Conservation (phyloP, 1,140 invertebrate genomes). For the Elymnias hypermnestra region DNA sequence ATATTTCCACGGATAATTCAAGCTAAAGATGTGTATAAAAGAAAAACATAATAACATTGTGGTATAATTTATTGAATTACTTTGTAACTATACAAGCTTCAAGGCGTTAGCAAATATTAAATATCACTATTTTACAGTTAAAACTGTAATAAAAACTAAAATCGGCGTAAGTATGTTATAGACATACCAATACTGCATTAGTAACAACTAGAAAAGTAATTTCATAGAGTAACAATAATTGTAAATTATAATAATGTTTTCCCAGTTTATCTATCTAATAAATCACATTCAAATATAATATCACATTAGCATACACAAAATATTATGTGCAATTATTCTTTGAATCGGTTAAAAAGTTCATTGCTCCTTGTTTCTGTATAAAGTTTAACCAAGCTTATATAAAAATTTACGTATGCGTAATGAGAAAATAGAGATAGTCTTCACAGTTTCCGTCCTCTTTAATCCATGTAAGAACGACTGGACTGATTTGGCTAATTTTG, state of each 20-base stretch:
- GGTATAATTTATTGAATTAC: constrained; percentile 17
- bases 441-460: too few species aligned
- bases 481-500: too few species aligned
- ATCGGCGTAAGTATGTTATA: not conserved
- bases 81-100: constrained; percentile 22
- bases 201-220: not conserved
- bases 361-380: too few species aligned
- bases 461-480: too few species aligned
- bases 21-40: too few species aligned
- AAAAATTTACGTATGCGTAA: too few species aligned
- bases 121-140: constrained; percentile 14
- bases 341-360: too few species aligned
- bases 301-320: constrained; percentile 2
- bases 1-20: too few species aligned
- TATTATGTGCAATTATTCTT: too few species aligned
- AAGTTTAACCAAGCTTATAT: too few species aligned
- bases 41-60: not conserved
- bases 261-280: not conserved
- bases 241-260: not conserved
- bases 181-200: constrained; percentile 8
- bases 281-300: constrained; percentile 7
- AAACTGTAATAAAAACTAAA: not conserved
- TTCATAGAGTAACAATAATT: constrained; percentile 18
- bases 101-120: constrained; percentile 17
- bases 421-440: too few species aligned